These are phyloP conservation scores for Chelidonichthys spinosus DNA, from an alignment of 2,797 vertebrate genomes.

Conservation along the genomic window DNA sequence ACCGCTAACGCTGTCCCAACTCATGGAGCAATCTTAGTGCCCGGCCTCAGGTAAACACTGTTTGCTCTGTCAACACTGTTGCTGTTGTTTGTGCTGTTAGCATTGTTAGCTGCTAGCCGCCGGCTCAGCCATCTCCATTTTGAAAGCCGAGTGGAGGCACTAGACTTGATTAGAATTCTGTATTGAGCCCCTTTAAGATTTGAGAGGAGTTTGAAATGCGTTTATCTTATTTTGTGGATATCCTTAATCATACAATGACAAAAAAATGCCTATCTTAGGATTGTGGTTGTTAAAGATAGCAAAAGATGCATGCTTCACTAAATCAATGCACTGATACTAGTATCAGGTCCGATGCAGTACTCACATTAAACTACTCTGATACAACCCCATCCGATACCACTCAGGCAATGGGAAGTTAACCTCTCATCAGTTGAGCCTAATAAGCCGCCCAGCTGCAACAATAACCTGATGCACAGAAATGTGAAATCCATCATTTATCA, in stretches of 20 bases:
- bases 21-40: too few relatives aligned
- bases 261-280: background rate
- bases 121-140: background rate
- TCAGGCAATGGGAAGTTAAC: too few relatives aligned
- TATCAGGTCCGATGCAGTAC: too few relatives aligned
- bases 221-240: background rate
- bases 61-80: background rate
- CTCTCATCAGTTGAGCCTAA: too few relatives aligned
- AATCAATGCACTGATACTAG: too few relatives aligned
- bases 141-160: background rate
- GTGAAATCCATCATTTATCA: too few relatives aligned
- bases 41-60: background rate
- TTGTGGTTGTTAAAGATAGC: background rate
- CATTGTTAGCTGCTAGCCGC: background rate
- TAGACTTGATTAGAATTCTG: background rate
- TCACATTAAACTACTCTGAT: too few relatives aligned
- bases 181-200: background rate
- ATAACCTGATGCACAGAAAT: too few relatives aligned
- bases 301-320: too few relatives aligned
- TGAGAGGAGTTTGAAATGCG: background rate
- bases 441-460: too few relatives aligned
- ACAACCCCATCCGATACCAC: too few relatives aligned
- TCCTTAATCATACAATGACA: background rate
- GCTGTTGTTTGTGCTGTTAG: background rate
- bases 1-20: too few relatives aligned